Conservation (phyloP, 2,888 invertebrate genomes). For the Mesorhabditis sp. region DNA sequence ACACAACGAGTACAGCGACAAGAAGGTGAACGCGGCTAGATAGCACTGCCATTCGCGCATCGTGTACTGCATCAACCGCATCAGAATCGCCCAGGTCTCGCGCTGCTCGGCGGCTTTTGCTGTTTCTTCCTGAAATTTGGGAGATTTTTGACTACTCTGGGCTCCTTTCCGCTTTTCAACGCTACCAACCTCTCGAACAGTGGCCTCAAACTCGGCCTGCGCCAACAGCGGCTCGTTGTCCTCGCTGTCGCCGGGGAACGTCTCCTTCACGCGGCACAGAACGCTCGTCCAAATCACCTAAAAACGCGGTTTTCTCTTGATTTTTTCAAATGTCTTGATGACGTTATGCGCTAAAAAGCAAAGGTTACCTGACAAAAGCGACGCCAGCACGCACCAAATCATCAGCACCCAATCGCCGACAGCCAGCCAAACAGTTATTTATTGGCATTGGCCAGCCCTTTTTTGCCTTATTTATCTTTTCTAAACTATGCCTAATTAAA, state of each 20-base stretch:
- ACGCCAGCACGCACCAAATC: constrained; percentile 55
- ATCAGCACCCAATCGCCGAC: constrained; percentile 57
- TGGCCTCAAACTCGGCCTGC: constrained; percentile 29
- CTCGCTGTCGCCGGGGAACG: constrained; percentile 27
- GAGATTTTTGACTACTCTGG: constrained; percentile 8
- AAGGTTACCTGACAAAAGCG: constrained; percentile 39
- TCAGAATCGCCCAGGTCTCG: constrained; percentile 51
- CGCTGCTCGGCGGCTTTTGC: constrained; percentile 45
- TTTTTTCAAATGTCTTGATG: background rate
- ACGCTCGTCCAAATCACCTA: constrained; percentile 50
- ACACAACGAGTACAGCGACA: constrained; percentile 53
- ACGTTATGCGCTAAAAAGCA: background rate
- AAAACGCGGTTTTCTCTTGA: constrained; percentile 4
- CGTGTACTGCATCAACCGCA: constrained; percentile 53
- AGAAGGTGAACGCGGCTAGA: constrained; percentile 50
- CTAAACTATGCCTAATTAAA: background rate
- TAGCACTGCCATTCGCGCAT: constrained; percentile 53
- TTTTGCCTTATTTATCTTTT: background rate
- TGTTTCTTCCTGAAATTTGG: constrained; percentile 34
- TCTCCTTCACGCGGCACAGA: constrained; percentile 46
- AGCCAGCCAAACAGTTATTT: constrained; percentile 31
- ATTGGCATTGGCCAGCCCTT: background rate
- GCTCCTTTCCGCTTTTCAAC: background rate
- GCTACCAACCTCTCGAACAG: constrained; percentile 15
- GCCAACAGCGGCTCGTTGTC: constrained; percentile 32